Conservation (phyloP, 2,113 vertebrate species). For the Megalops atlanticus region DNA sequence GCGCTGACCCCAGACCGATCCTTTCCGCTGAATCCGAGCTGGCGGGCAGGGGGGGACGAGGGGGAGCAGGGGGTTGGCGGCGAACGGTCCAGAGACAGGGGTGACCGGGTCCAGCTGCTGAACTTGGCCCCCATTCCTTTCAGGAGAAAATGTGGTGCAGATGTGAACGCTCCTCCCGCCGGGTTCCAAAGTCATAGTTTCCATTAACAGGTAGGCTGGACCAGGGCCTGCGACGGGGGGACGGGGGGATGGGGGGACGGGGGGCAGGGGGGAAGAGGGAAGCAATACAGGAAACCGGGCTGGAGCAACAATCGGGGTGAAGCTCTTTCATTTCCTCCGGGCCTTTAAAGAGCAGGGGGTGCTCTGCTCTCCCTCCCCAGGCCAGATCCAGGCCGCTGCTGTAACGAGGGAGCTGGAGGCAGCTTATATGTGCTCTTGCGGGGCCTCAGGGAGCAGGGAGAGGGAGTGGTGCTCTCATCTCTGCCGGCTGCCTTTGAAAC, state of each 20-base stretch:
- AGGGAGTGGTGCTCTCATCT: background rate
- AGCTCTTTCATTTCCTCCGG: constrained; percentile 11
- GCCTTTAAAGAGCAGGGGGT: background rate
- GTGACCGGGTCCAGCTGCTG: background rate
- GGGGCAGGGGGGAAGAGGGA: background rate
- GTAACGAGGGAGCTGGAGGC: background rate
- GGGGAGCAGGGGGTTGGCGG: too few species aligned
- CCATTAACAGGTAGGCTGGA: constrained; percentile 26
- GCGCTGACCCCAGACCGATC: background rate
- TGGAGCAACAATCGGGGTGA: constrained; percentile 15
- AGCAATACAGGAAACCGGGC: background rate
- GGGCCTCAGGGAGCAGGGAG: background rate
- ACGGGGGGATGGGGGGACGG: background rate
- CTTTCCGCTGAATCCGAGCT: background rate
- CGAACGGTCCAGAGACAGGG: background rate
- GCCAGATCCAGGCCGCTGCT: too few species aligned
- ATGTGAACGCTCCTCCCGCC: constrained; percentile 15
- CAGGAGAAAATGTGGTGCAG: constrained; percentile 25
- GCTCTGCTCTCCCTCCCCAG: background rate
- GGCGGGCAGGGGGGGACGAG: too few species aligned
- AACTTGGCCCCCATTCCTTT: background rate
- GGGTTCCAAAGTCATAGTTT: background rate
- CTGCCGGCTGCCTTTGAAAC: background rate
- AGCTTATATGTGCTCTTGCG: background rate
- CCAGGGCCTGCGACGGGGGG: constrained; percentile 1